Base-by-base conservation (phyloP, 2,888 invertebrate species). In the Schizaphis graminum region DNA sequence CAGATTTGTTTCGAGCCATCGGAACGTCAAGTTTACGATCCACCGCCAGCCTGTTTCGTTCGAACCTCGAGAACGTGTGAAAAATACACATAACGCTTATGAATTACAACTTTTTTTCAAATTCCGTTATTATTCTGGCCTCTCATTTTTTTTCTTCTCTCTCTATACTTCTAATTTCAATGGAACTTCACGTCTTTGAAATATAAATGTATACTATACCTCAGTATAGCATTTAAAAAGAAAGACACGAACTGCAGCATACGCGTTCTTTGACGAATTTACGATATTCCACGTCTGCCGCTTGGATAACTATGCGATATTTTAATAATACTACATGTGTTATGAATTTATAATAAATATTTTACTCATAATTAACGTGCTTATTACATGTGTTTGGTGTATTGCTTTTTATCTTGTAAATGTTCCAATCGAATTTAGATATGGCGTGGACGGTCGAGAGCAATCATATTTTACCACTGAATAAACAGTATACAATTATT, bases 1-100 rank as follows among this genome's bases (percentile, higher is more conserved):
- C 94, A 87, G 94, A 94, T 94, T 94, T 91, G 94, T 94, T 94
- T 94, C 94, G 94, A 94, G 28, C 94, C 86, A 94, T 94, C 94
- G 94, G 87, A 91, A 94, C 94, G 94, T 94, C 94, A 85, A 91
- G 91, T 94, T 94, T 94, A 94, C 94, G 94, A 94, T 91, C 57
- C 89, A 7, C 35, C 89, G 89, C 85, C 56, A 86, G 91, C 49
- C 91, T 41, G 57, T 77, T 67, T 49, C 21, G 89, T 24, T 49
- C 21, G 21, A 24, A 84, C 77, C 56, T 21, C 86, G 85, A 49
- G 93, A 94, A 94, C 93, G 93, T 94, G 93, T 94, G 93, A 94
- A 94, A 94, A 94, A 90, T 90, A 94, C 85, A 90, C 93, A 86
- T 86, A 91, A 85, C 86, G 49, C 61, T 28, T 86, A 91, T 86